Conservation (phyloP, 2,113 vertebrate genomes). For the Callionymus lyra region DNA sequence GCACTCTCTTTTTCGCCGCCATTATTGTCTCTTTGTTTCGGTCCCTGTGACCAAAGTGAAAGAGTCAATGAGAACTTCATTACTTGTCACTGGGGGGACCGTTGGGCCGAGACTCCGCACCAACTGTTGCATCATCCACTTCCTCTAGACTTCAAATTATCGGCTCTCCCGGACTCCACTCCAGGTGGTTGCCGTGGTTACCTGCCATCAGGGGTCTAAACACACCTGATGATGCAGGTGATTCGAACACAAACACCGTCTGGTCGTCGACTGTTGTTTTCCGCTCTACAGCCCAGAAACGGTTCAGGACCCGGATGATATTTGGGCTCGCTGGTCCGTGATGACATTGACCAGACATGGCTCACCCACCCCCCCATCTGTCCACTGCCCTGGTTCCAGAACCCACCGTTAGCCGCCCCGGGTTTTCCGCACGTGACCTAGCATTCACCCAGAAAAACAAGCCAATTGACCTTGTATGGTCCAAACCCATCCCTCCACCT, state of each 20-base stretch:
- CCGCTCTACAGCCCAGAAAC: constrained; percentile 16
- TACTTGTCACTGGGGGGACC: too few species aligned
- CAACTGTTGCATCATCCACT: constrained; percentile 51
- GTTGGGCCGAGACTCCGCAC: constrained; percentile 18
- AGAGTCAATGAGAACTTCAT: too few species aligned
- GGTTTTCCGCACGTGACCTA: constrained; percentile 4
- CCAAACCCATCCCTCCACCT: neutral
- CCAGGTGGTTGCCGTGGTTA: constrained; percentile 34
- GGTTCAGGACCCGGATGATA: constrained; percentile 26
- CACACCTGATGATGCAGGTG: constrained; percentile 26
- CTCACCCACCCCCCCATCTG: constrained; percentile 40
- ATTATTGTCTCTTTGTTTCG: too few species aligned
- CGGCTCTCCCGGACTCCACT: too few species aligned
- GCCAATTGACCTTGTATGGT: constrained; percentile 7
- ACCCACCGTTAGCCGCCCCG: constrained; percentile 10
- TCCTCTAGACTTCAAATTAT: neutral
- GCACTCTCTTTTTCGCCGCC: too few species aligned
- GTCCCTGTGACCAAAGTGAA: too few species aligned
- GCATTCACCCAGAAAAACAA: constrained; percentile 26
- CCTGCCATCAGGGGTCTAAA: constrained; percentile 23
- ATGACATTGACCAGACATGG: constrained; percentile 48
- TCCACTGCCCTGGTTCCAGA: constrained; percentile 29
- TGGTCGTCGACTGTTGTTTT: neutral
- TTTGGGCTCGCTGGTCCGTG: constrained; percentile 37
- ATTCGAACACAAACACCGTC: constrained; percentile 13